These are phyloP conservation scores for Diplodus sargus DNA, from an alignment of 2,797 vertebrate genomes.

Conservation along the genomic window DNA sequence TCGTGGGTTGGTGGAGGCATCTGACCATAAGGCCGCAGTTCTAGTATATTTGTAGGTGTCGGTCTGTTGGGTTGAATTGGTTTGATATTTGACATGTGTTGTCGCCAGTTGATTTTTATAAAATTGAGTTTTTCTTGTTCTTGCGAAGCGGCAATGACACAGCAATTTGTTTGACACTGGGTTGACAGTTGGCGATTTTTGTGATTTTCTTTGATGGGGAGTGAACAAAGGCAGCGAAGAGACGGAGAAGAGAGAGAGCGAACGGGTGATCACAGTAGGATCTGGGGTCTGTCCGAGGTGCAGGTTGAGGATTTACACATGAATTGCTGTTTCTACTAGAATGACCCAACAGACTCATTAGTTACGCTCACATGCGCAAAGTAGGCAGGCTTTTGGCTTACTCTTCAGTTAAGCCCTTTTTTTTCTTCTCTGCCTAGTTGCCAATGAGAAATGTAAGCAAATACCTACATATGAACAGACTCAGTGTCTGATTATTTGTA, in stretches of 20 bases:
- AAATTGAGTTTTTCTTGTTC: conserved; percentile 24
- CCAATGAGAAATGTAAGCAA: neutral
- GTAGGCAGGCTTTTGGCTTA: neutral
- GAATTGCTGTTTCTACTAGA: conserved; percentile 30
- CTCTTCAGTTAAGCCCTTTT: neutral
- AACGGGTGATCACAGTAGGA: conserved; percentile 2
- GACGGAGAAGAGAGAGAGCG: neutral
- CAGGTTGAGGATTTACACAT: conserved; percentile 35
- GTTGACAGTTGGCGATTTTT: conserved; percentile 11
- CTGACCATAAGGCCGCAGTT: too few relatives aligned
- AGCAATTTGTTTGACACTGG: neutral
- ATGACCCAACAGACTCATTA: conserved; percentile 28
- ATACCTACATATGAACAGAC: neutral
- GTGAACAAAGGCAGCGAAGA: neutral
- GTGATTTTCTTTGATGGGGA: conserved; percentile 26
- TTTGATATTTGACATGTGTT: conserved; percentile 26
- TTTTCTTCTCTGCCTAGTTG: neutral
- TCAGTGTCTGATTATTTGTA: neutral
- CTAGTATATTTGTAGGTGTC: neutral
- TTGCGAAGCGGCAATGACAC: conserved; percentile 26
- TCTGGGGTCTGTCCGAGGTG: conserved; percentile 32
- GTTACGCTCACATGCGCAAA: conserved; percentile 32
- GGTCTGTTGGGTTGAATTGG: conserved; percentile 18
- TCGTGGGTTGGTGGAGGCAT: too few relatives aligned
- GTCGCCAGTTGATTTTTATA: conserved; percentile 11